These are phyloP conservation scores for Triplophysa dalaica DNA, from an alignment of 2,113 vertebrate species.

Conservation along the genomic window DNA sequence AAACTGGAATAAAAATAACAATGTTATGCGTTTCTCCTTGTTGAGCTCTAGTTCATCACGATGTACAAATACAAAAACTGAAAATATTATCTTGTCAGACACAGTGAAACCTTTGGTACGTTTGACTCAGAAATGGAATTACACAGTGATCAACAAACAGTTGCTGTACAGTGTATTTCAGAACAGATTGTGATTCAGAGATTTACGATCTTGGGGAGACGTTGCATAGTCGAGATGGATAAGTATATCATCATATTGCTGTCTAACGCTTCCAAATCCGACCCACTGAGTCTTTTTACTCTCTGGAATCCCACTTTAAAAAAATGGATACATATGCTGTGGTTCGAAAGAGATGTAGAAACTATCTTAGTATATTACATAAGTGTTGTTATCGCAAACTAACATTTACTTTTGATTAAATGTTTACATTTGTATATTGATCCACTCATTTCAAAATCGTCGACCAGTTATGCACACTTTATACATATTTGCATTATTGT, in stretches of 20 bases:
- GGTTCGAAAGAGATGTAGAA: too few species aligned
- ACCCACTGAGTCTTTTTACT: background rate
- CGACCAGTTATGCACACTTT: too few species aligned
- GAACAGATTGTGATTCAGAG: background rate
- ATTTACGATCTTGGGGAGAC: background rate
- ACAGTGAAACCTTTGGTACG: background rate
- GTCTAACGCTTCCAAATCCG: background rate
- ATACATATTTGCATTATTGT: too few species aligned
- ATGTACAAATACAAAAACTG: background rate
- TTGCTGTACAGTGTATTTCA: background rate
- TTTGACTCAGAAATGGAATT: background rate
- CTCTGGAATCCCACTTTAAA: background rate
- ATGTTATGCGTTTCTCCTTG: background rate
- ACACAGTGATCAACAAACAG: background rate
- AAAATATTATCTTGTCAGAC: constrained; percentile 15
- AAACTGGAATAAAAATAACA: background rate
- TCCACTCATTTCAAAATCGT: too few species aligned
- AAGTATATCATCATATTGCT: background rate
- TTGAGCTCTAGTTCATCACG: background rate
- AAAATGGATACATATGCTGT: too few species aligned
- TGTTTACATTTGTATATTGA: too few species aligned
- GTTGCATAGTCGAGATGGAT: background rate
- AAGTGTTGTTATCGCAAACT: too few species aligned
- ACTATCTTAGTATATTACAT: too few species aligned
- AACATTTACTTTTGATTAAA: too few species aligned